phyloP scores from a whole-genome alignment of 2,113 vertebrate genomes.

The Cololabis saira region DNA sequence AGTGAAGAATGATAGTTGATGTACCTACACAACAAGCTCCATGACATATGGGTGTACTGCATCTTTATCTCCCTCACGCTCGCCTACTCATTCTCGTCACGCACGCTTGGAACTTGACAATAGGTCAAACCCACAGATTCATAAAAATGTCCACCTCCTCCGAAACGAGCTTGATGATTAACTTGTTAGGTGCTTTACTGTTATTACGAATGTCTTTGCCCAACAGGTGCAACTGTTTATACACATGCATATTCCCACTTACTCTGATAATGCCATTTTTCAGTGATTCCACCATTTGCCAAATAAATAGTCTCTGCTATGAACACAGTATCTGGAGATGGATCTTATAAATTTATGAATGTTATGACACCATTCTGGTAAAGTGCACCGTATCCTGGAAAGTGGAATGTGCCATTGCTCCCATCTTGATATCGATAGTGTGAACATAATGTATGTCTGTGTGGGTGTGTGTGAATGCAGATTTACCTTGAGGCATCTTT shows the following conservation, averaged over 20 bases:
- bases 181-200: conserved; percentile 64
- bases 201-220: conserved; percentile 67
- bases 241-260: conserved; percentile 49
- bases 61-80: conserved; percentile 57
- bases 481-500: conserved; percentile 62
- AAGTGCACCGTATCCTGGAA: conserved; percentile 64
- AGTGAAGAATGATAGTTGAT: conserved; percentile 67
- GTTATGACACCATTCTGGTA: conserved; percentile 63
- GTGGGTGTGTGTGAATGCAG: conserved; percentile 61
- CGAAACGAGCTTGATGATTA: conserved; percentile 51
- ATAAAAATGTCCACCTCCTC: conserved; percentile 38
- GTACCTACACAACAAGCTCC: conserved; percentile 53
- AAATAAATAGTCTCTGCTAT: conserved; percentile 41
- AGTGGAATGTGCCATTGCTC: conserved; percentile 73
- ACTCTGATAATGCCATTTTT: conserved; percentile 16
- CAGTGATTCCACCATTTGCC: conserved; percentile 26
- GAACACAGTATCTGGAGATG: conserved; percentile 48
- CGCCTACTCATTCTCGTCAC: conserved; percentile 42
- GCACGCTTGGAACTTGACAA: conserved; percentile 52
- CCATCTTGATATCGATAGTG: conserved; percentile 67
- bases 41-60: conserved; percentile 33
- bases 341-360: conserved; percentile 67
- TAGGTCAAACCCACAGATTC: conserved; percentile 45
- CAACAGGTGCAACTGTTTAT: conserved; percentile 56
- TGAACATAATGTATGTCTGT: conserved; percentile 60